Evolutionary conservation across 2,113 vertebrate species (phyloP).

Genomic region (Dinomys branickii): DNA sequence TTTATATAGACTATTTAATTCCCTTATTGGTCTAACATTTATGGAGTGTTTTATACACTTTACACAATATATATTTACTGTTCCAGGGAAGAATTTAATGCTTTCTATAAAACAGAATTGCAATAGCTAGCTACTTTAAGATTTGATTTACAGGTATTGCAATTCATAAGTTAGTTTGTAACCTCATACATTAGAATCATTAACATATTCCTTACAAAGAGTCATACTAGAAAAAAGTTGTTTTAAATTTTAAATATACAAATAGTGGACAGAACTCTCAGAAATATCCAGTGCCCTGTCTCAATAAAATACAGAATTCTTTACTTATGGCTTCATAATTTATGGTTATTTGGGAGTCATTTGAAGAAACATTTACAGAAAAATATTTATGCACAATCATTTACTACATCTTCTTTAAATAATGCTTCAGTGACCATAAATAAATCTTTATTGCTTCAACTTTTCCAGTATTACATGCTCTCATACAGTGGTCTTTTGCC

Average conservation of each 20-base stretch:
- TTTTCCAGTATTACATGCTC: not conserved
- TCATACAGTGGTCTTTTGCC: not conserved
- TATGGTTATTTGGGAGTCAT: not conserved
- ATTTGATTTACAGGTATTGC: slow-evolving; percentile 43
- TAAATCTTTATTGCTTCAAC: slow-evolving; percentile 24
- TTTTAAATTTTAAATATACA: slow-evolving; percentile 45
- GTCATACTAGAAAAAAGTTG: not conserved
- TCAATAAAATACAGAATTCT: not conserved
- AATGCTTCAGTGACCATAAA: not conserved
- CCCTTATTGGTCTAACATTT: slow-evolving; percentile 13
- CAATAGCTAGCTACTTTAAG: not conserved
- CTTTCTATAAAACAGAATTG: slow-evolving; percentile 38
- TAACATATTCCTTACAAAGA: slow-evolving; percentile 3
- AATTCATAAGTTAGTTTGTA: not conserved
- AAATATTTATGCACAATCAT: slow-evolving; percentile 18
- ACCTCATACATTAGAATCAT: slow-evolving; percentile 37
- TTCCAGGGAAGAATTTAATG: slow-evolving; percentile 4
- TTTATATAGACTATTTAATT: not conserved
- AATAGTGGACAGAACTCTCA: not conserved
- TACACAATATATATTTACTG: slow-evolving; percentile 31
- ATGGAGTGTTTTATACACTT: not conserved
- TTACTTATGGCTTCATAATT: not conserved
- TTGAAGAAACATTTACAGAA: slow-evolving; percentile 16
- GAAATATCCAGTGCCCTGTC: not conserved
- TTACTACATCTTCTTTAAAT: slow-evolving; percentile 38